Evolutionary conservation across 2,113 vertebrate species (phyloP).

Genomic region (Nicator chloris): DNA sequence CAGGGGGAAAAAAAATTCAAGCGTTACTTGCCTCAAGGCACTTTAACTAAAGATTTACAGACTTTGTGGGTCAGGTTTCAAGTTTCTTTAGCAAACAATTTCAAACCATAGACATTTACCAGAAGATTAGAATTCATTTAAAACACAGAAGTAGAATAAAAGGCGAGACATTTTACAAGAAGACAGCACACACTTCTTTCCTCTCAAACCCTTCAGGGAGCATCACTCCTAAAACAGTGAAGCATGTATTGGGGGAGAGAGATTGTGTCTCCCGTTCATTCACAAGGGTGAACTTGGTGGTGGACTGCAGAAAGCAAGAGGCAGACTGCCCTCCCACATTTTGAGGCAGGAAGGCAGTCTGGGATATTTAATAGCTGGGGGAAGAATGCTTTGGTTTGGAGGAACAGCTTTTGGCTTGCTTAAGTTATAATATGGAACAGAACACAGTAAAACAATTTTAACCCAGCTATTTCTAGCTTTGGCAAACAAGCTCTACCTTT

Average conservation of each 20-base stretch:
- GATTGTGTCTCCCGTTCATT: not conserved
- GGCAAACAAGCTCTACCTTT: not conserved
- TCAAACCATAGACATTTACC: not conserved
- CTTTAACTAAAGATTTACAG: constrained; percentile 50
- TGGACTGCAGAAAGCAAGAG: not conserved
- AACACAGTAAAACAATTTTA: not conserved
- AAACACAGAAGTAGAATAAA: not conserved
- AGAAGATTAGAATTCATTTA: not conserved
- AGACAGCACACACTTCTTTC: not conserved
- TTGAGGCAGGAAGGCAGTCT: constrained; percentile 37
- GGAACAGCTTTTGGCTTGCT: constrained; percentile 44
- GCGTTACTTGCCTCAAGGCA: not conserved
- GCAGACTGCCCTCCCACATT: constrained; percentile 8
- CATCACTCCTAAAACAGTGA: not conserved
- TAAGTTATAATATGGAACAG: constrained; percentile 51
- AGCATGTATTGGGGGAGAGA: not conserved
- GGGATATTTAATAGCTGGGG: constrained; percentile 48
- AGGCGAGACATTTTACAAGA: not conserved
- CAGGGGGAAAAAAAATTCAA: not conserved
- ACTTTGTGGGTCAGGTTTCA: constrained; percentile 6
- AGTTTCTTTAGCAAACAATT: constrained; percentile 1
- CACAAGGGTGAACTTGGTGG: not conserved
- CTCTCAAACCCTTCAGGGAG: not conserved
- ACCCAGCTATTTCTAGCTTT: constrained; percentile 44
- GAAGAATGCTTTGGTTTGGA: constrained; percentile 56